phyloP scores from a whole-genome alignment of 2,888 invertebrate genomes.

The Chymomyza amoena region DNA sequence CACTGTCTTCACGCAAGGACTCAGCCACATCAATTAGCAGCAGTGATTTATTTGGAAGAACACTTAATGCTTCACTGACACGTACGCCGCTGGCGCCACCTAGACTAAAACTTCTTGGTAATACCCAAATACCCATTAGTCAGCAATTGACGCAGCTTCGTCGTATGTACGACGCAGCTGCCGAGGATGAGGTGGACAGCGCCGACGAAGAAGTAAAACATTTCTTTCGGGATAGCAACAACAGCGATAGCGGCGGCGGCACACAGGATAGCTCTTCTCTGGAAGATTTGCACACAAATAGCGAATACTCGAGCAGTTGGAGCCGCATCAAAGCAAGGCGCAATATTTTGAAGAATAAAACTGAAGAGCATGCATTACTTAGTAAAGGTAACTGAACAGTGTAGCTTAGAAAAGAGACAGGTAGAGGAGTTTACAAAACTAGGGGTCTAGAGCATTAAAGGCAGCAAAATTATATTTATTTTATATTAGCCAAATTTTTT shows the following conservation, averaged over 20 bases:
- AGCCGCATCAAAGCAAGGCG: conserved; percentile 80
- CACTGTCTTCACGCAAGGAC: conserved; percentile 43
- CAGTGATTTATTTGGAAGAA: conserved; percentile 50
- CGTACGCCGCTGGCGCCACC: conserved; percentile 72
- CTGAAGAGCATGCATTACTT: conserved; percentile 63
- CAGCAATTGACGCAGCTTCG: conserved; percentile 76
- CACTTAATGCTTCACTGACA: conserved; percentile 54
- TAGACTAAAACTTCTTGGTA: conserved; percentile 74
- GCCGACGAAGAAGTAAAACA: conserved; percentile 83
- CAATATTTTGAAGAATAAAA: conserved; percentile 74
- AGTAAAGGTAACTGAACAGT: conserved; percentile 61
- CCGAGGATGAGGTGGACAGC: conserved; percentile 78
- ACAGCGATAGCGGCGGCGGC: conserved; percentile 74
- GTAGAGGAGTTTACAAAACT: conserved; percentile 60
- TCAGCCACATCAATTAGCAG: conserved; percentile 61
- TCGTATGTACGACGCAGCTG: conserved; percentile 75
- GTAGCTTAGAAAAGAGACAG: conserved; percentile 12
- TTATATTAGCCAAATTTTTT: no score
- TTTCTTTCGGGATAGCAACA: conserved; percentile 78
- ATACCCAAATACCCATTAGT: conserved; percentile 73
- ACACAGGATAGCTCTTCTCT: conserved; percentile 74
- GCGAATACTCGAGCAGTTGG: conserved; percentile 80
- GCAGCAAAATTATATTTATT: background rate
- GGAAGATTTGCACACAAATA: conserved; percentile 56
- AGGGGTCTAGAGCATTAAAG: background rate